phyloP scores from a whole-genome alignment of 2,888 invertebrate genomes.

The Furcula furcula region DNA sequence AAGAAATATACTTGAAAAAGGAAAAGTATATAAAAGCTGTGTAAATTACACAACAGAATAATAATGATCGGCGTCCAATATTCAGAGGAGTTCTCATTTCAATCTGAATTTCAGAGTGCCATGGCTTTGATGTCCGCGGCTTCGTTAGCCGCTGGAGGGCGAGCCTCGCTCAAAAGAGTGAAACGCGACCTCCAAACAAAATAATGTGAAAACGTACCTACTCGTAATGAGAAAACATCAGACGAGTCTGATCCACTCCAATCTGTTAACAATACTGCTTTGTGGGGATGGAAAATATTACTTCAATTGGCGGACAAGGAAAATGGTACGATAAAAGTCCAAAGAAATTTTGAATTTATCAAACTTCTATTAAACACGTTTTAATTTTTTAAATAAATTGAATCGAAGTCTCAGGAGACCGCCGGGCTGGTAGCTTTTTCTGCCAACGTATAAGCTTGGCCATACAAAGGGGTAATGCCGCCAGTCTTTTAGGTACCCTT shows the following conservation, averaged over 20 bases:
- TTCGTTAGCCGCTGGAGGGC: constrained; percentile 37
- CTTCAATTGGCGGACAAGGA: constrained; percentile 22
- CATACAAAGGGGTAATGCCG: too few relatives aligned
- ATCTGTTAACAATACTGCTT: constrained; percentile 52
- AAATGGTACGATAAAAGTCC: too few relatives aligned
- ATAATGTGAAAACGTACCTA: constrained; percentile 77
- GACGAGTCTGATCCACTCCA: constrained; percentile 48
- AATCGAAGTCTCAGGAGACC: too few relatives aligned
- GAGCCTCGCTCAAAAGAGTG: constrained; percentile 22
- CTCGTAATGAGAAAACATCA: constrained; percentile 63
- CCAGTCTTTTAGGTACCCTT: too few relatives aligned
- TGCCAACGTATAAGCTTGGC: too few relatives aligned
- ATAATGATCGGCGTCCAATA: constrained; percentile 49
- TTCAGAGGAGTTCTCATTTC: constrained; percentile 56
- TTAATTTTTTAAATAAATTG: too few relatives aligned
- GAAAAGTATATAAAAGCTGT: constrained; percentile 24
- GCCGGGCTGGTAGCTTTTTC: too few relatives aligned
- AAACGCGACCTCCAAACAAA: constrained; percentile 41
- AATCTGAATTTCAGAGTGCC: constrained; percentile 27
- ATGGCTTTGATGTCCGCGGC: constrained; percentile 39
- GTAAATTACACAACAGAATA: constrained; percentile 48
- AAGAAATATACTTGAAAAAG: constrained; percentile 1
- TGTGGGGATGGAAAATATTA: constrained; percentile 39
- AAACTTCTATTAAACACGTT: too few relatives aligned
- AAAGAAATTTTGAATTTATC: too few relatives aligned